Evolutionary conservation across 2,888 invertebrate genomes (phyloP), one percentile per base, ranked within the genome.

Genomic region (Chirona hameri): DNA sequence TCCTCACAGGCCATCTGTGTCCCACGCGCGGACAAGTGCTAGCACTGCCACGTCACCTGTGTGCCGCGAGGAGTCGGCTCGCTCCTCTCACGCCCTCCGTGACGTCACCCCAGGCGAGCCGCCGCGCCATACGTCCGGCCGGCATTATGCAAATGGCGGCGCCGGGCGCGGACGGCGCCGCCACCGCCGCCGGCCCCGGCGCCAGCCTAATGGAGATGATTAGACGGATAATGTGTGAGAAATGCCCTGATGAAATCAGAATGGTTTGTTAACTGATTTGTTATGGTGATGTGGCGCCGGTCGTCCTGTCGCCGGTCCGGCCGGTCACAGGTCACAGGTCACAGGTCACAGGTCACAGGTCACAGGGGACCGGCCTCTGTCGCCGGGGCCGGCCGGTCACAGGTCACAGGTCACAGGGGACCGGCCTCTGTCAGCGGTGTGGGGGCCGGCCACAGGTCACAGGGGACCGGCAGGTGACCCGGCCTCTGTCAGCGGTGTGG

Each of bases 201-300:
- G 72, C 31, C 31, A 9, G 21, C 46, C 46, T 76, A 76, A 76
- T 76, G 39, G 76, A 76, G 76, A 76, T 76, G 46, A 46, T 76
- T 76, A 76, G 76, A 46, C 76, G 76, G 76, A 76, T 76, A 76
- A 76, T 76, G 76, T 76, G 76, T 76, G 76, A 76, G 76, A 76
- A 76, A 46, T 76, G 76, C 76, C 24, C 76, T 39, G 76, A 76
- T 76, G 76, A 76, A 76, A 76, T 76, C 76, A 46, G 76, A 76
- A 76, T 76, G 76, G 76, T 76, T 76, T 76, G 76, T 76, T 76
- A 76, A 76, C 76, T 76, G 76, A 76, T 76, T 46, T 76, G 76
- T 76, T 76, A 76, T 52, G 52, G 52, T 52, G 52, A 52, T 52
- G 52, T 18, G 52, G 18, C 52, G 52, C 18, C 52, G 24, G 76